Evolutionary conservation across 2,888 invertebrate species (phyloP).

Genomic region (Drosophila kambysellisi): DNA sequence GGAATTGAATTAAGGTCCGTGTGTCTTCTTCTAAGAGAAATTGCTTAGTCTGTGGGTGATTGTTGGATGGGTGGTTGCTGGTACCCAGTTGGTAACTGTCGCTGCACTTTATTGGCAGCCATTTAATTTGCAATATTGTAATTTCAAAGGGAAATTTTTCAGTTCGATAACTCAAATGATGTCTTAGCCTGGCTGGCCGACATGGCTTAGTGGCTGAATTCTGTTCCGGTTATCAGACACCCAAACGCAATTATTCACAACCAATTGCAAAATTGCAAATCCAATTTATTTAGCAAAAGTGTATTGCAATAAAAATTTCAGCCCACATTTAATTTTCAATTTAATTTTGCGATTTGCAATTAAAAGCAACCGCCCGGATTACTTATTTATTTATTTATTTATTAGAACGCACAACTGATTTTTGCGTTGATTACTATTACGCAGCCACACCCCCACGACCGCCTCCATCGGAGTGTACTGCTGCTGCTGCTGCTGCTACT

Average conservation of each 20-base stretch:
- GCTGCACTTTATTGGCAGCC: conserved; percentile 66
- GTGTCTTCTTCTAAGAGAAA: conserved; percentile 39
- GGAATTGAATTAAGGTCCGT: conserved; percentile 77
- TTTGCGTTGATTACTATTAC: conserved; percentile 76
- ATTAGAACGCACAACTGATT: conserved; percentile 78
- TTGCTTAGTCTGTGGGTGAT: conserved; percentile 10
- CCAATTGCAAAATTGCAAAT: conserved; percentile 54
- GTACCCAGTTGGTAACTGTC: conserved; percentile 41
- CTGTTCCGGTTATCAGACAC: conserved; percentile 1
- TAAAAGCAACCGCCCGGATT: conserved; percentile 70
- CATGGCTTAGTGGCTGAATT: conserved; percentile 17
- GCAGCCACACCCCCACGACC: conserved; percentile 45
- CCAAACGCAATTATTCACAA: conserved; percentile 34
- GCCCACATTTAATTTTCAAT: conserved; percentile 72
- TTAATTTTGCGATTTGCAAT: conserved; percentile 74
- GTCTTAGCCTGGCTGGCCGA: conserved; percentile 58
- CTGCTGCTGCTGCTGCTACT: conserved; percentile 7
- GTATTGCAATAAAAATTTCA: conserved; percentile 23
- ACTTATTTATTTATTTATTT: conserved; percentile 80
- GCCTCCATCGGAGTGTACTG: not conserved
- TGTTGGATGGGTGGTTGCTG: conserved; percentile 3
- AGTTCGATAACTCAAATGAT: conserved; percentile 80
- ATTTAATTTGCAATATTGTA: conserved; percentile 81
- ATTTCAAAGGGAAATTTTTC: conserved; percentile 80
- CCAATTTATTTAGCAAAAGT: conserved; percentile 56